These are phyloP conservation scores for Mus pahari DNA, from an alignment of 2,113 vertebrate species.

Conservation along the genomic window DNA sequence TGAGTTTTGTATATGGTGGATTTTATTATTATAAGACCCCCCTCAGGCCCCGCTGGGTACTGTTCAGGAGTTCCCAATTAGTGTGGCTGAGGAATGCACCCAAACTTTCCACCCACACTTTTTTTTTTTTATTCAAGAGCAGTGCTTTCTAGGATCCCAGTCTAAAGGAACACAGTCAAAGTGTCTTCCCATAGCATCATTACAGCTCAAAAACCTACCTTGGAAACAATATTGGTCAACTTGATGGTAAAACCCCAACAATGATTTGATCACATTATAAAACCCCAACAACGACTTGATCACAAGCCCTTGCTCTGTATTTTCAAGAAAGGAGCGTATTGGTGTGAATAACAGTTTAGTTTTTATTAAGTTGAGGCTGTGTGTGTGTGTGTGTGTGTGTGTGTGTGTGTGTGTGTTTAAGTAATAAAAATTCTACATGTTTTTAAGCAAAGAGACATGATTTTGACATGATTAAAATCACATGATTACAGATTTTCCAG, in stretches of 20 bases:
- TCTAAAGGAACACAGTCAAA: conserved; percentile 40
- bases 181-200: background rate
- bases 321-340: conserved; percentile 47
- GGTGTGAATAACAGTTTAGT: background rate
- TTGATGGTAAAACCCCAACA: background rate
- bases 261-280: background rate
- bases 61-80: background rate
- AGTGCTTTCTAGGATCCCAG: background rate
- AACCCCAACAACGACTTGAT: conserved; percentile 15
- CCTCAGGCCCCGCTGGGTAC: background rate
- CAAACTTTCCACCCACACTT: background rate
- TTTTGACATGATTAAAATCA: conserved; percentile 50
- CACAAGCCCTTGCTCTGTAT: background rate
- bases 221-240: background rate
- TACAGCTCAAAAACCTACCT: conserved; percentile 12
- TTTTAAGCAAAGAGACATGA: conserved; percentile 19
- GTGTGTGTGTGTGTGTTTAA: background rate
- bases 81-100: background rate
- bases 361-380: background rate
- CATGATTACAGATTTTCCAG: conserved; percentile 42
- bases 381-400: background rate
- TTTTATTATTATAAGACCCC: background rate
- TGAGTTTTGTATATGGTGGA: background rate
- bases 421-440: background rate
- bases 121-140: background rate